Base-by-base conservation (phyloP, 2,797 vertebrate genomes). In the Danio albolineatus region DNA sequence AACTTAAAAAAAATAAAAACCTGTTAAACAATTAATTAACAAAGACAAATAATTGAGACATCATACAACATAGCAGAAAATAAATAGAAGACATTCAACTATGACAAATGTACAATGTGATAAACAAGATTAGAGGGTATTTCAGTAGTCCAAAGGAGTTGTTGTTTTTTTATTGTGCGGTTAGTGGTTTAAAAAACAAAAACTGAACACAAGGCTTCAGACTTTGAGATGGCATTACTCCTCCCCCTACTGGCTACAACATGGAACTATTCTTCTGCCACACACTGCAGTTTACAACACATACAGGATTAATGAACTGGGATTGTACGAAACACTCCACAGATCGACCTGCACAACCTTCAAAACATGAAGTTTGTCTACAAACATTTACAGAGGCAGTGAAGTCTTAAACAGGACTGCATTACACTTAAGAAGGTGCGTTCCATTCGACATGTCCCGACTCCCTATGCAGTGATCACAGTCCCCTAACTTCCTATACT, bases 231-330 rank as follows among this genome's bases (percentile, higher is more conserved):
- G 62, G 28, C 56, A 82, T 38, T 43, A 49, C 44, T 53, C 19
- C 79, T 38, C 79, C 77, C 65, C 73, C 82, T 83, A 70, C 70
- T 81, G 86, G 82, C 43, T 57, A 59, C 38, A 75, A 64, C 43
- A 59, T 41, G 70, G n/a, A n/a, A 77, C 62, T 41, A n/a, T 56
- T 75, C 21, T 44, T 12, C 7, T 14, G 39, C 38, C 39, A 19
- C 9, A 39, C 44, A 56, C 28, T 74, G 46, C 44, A 53, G 65
- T 70, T 77, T 61, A 78, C 84, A 88, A 79, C 85, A 82, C 85
- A 81, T 90, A 90, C 82, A 92, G 91, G 91, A 94, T 92, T 89
- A 93, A 88, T 86, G 89, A 90, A 91, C 88, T 90, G 88, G 89
- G 89, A 91, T 88, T 90, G 85, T 78, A 79, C 57, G 41, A 81